Base-by-base conservation (phyloP, 1,140 invertebrate species). In the Solenopsis fugax region DNA sequence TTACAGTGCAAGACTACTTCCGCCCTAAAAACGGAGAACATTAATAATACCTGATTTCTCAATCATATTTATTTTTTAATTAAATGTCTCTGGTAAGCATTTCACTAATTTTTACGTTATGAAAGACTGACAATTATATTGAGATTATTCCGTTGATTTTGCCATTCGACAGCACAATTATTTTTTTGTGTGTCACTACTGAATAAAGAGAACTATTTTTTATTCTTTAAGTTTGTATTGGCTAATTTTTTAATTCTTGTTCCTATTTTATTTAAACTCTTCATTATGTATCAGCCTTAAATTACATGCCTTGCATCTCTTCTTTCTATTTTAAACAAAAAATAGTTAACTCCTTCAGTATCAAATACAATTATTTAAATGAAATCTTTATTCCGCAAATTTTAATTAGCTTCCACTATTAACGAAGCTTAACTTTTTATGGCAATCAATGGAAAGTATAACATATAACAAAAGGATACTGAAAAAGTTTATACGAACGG, bases 211-310 rank as follows among this genome's bases (percentile, higher is more conserved):
- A 84, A 56, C 24, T 75, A 84, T 21, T 58, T 56, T 69, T 58
- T 60, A 73, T 48, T 45, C 16, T 71, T 81, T 72, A 82, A 24
- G 10, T 73, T 60, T 58, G 1, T 56, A 60, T 84, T 75, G 56
- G 34, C 45, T 71, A 81, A 69, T 71, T 48, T 65, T 60, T 50
- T 50, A 50, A 45, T 50, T 84, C 13, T 50, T 50, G 56, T 41
- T 62, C 56, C 34, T 62, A 73, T 75, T 54, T 82, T 75, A 45
- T 84, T 84, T 60, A 7, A 60, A 37, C 24, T 84, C 2, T 84
- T 84, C 80, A 84, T 75, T 84, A 60, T 73, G 69, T 34, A 84
- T 62, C 80, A 75, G 80, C 80, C 54, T 84, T 37, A 73, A 84
- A 75, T 73, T 56, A 60, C 69, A 84, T 41, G n/a, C 58, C 18